Percentiles rank a stretch among this genome's conserved stretches.
Conservation (phyloP, 2,113 vertebrate genomes). For the Sinocyclocheilus anophthalmus region DNA sequence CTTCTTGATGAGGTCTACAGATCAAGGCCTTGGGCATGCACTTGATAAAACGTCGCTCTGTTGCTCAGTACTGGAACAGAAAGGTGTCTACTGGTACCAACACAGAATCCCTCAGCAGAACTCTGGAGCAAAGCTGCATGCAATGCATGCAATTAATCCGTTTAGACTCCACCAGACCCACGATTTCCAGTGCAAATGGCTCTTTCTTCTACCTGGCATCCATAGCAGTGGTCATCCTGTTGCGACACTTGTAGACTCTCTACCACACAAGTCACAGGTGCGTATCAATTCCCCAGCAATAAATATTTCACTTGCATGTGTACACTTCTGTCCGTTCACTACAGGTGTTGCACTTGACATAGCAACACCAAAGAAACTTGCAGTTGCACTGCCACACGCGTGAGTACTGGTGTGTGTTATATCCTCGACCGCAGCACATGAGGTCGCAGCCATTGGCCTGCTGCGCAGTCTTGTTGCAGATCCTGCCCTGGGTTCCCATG, state of each 20-base stretch:
- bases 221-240: constrained; percentile 37
- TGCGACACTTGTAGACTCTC: constrained; percentile 38
- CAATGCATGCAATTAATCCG: background rate
- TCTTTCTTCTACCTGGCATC: constrained; percentile 45
- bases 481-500: constrained; percentile 88
- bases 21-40: constrained; percentile 12
- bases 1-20: constrained; percentile 16
- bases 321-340: constrained; percentile 95
- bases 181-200: constrained; percentile 36
- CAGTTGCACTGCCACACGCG: constrained; percentile 97
- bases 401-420: constrained; percentile 95
- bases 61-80: constrained; percentile 56
- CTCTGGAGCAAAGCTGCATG: too few relatives aligned
- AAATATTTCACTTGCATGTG: constrained; percentile 87
- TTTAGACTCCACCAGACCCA: constrained; percentile 11
- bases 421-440: constrained; percentile 94
- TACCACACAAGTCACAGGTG: background rate
- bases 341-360: constrained; percentile 95
- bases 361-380: constrained; percentile 98
- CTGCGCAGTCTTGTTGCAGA: constrained; percentile 92
- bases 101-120: constrained; percentile 40
- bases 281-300: constrained; percentile 50
- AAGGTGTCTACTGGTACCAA: constrained; percentile 65
- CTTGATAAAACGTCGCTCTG: constrained; percentile 3
- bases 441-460: constrained; percentile 91